A percentile compares a stretch with the other conserved stretches of the same genome.
phyloP scores from a whole-genome alignment of 2,113 vertebrate species.

The Bubalus kerabau region DNA sequence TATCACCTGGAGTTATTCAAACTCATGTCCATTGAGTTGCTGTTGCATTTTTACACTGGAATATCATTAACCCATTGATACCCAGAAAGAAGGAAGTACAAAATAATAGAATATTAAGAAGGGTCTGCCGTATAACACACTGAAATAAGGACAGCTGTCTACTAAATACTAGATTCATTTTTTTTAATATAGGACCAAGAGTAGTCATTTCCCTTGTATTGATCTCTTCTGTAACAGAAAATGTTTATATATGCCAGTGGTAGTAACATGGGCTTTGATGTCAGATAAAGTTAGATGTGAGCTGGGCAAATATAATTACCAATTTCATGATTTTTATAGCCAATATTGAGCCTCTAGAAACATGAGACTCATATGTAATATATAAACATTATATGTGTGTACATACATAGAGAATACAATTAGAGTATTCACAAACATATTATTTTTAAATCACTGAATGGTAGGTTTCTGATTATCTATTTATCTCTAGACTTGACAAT shows the following conservation, averaged over 20 bases:
- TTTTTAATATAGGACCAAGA: background rate
- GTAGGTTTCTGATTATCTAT: background rate
- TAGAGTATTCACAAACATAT: background rate
- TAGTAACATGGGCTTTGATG: background rate
- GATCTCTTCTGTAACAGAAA: background rate
- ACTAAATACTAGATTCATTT: background rate
- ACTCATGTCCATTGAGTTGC: no score
- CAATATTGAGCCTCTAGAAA: background rate
- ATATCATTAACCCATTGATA: background rate
- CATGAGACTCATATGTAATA: background rate
- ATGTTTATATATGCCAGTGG: background rate
- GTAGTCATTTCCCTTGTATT: background rate
- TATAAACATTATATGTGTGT: background rate
- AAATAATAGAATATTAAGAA: background rate
- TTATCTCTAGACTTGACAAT: background rate
- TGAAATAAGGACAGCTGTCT: background rate
- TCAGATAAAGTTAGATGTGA: background rate
- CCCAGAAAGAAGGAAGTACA: background rate
- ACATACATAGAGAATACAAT: background rate
- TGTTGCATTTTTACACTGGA: background rate
- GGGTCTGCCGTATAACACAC: background rate
- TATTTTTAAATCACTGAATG: background rate
- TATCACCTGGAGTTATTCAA: no score
- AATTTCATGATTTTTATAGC: background rate
- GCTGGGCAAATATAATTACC: background rate